phyloP scores from a whole-genome alignment of 2,888 invertebrate genomes.

The Clistopyga incitator region DNA sequence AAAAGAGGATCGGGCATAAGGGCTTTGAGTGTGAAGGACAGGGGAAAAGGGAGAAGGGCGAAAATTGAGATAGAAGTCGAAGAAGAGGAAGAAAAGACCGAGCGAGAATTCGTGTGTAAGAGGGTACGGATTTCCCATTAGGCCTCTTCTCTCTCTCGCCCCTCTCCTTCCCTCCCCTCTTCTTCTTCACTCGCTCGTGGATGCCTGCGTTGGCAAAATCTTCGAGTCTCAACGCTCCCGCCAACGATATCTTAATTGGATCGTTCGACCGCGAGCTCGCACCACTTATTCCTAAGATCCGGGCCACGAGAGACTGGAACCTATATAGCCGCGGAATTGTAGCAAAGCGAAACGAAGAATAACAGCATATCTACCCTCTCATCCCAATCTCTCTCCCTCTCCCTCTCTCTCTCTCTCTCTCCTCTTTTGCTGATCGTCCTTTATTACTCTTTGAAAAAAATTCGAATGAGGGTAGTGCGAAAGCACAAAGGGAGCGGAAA shows the following conservation, averaged over 20 bases:
- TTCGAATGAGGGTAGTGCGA: constrained; percentile 13
- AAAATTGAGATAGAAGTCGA: constrained; percentile 6
- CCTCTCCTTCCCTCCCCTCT: not conserved
- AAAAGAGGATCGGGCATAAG: constrained; percentile 30
- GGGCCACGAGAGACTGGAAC: constrained; percentile 16
- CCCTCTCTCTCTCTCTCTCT: no score
- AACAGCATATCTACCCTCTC: constrained; percentile 21
- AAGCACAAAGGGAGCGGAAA: constrained; percentile 5
- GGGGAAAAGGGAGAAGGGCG: constrained; percentile 24
- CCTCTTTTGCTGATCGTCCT: constrained; percentile 25
- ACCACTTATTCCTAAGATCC: constrained; percentile 43
- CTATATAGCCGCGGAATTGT: constrained; percentile 24
- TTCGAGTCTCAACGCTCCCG: constrained; percentile 51
- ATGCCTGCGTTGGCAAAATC: constrained; percentile 57
- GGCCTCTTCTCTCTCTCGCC: constrained; percentile 28
- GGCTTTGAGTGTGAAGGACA: not conserved
- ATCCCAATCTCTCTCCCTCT: constrained; percentile 33
- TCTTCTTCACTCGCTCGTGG: constrained; percentile 24
- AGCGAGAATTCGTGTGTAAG: constrained; percentile 48
- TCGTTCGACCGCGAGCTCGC: constrained; percentile 61
- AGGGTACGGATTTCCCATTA: constrained; percentile 61
- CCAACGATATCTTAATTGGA: constrained; percentile 68
- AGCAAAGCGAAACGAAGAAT: constrained; percentile 51
- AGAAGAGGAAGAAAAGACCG: constrained; percentile 16
- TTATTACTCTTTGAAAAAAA: constrained; percentile 32